These are phyloP conservation scores for Crotalus viridis DNA, from an alignment of 2,113 vertebrate genomes.

Conservation along the genomic window DNA sequence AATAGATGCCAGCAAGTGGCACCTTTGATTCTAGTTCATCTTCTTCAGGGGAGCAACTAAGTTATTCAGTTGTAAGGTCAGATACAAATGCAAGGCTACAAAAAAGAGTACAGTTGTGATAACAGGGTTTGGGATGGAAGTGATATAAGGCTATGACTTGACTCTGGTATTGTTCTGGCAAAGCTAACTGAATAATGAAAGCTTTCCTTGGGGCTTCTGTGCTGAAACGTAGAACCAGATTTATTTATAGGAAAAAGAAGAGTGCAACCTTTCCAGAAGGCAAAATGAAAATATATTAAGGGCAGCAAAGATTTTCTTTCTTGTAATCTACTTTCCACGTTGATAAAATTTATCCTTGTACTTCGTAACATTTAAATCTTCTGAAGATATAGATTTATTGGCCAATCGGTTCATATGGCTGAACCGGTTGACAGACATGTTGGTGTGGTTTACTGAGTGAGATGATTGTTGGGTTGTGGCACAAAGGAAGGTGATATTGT, in stretches of 20 bases:
- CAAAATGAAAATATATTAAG: background rate
- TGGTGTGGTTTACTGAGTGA: background rate
- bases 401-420: background rate
- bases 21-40: background rate
- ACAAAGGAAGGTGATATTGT: background rate
- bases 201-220: background rate
- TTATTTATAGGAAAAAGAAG: slow-evolving; percentile 31
- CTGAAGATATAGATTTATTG: background rate
- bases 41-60: background rate
- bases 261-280: slow-evolving; percentile 15
- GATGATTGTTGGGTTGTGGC: too few relatives aligned
- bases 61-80: background rate
- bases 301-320: background rate
- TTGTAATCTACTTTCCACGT: background rate
- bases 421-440: background rate
- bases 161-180: background rate
- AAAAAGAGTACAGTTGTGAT: background rate
- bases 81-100: background rate
- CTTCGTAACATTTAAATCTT: background rate
- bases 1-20: background rate
- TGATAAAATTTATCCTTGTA: background rate
- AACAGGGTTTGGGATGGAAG: background rate
- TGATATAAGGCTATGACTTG: background rate
- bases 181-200: background rate
- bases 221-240: background rate